These are phyloP conservation scores for Sebastes jordani DNA, from an alignment of 2,797 vertebrate genomes.

Conservation along the genomic window DNA sequence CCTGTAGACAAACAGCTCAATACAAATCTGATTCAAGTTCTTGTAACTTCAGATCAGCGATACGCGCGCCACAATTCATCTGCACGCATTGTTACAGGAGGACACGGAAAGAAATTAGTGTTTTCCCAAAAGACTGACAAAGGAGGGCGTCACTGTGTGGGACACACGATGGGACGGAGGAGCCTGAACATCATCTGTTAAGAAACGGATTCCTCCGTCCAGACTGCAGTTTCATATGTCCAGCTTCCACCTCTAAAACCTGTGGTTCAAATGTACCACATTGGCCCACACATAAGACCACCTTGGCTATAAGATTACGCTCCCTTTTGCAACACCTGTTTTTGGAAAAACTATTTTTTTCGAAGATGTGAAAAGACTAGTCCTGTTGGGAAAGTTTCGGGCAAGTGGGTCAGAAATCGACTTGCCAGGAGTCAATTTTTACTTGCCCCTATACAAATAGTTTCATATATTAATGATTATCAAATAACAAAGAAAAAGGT, in stretches of 20 bases:
- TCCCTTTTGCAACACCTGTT: too few species aligned
- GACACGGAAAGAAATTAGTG: not conserved
- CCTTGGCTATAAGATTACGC: too few species aligned
- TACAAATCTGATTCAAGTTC: conserved; percentile 23
- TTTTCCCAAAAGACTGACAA: conserved; percentile 13
- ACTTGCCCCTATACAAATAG: too few species aligned
- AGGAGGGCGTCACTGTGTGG: not conserved
- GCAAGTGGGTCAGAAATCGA: accelerated
- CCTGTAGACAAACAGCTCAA: conserved; percentile 22
- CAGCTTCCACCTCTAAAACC: too few species aligned
- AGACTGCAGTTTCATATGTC: not conserved
- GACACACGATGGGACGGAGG: not conserved
- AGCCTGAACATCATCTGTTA: not conserved
- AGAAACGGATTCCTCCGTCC: accelerated
- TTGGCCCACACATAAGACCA: too few species aligned
- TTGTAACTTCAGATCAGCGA: not conserved
- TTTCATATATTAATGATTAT: accelerated
- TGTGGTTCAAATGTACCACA: not conserved
- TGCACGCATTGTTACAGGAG: not conserved
- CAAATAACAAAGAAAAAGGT: too few species aligned
- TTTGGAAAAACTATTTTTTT: accelerated
- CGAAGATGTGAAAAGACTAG: too few species aligned
- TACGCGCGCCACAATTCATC: accelerated
- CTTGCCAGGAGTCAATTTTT: too few species aligned
- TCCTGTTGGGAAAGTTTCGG: too few species aligned